Evolutionary conservation across 2,888 invertebrate genomes (phyloP).

Genomic region (Xestia c-nigrum): DNA sequence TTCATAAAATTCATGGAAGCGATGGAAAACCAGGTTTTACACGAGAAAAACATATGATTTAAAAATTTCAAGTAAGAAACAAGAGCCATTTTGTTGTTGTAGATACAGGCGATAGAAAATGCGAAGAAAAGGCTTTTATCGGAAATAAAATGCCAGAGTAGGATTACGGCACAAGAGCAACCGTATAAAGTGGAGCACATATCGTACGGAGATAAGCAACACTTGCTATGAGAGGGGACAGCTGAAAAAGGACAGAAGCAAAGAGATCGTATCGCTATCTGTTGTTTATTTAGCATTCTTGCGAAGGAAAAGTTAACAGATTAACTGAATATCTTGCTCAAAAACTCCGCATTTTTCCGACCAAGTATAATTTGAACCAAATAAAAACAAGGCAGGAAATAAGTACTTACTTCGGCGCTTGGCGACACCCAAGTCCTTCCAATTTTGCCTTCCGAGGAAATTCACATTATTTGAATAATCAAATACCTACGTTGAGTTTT

Average conservation of each 20-base stretch:
- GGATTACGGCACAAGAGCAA: constrained; percentile 46
- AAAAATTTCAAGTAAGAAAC: constrained; percentile 16
- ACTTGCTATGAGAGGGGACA: constrained; percentile 47
- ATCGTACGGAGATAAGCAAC: constrained; percentile 45
- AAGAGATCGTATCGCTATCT: constrained; percentile 44
- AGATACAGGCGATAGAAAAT: constrained; percentile 34
- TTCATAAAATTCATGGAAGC: neutral
- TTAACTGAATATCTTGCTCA: constrained; percentile 40
- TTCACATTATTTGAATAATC: constrained; percentile 62
- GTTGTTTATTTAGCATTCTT: constrained; percentile 43
- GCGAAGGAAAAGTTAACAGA: constrained; percentile 35
- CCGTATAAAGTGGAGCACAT: constrained; percentile 43
- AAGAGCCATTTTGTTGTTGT: constrained; percentile 10
- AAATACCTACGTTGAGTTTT: constrained; percentile 37
- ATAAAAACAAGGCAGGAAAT: constrained; percentile 34
- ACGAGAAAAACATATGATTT: constrained; percentile 4
- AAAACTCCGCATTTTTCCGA: constrained; percentile 14
- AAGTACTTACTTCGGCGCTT: constrained; percentile 22
- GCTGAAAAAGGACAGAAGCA: constrained; percentile 32
- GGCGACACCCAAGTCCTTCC: constrained; percentile 31
- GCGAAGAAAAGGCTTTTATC: constrained; percentile 52
- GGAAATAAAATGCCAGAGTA: constrained; percentile 43
- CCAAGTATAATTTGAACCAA: constrained; percentile 39
- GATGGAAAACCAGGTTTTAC: neutral
- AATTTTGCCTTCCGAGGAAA: constrained; percentile 45